Base-by-base conservation (phyloP, 2,113 vertebrate genomes). In the Pantherophis guttatus region DNA sequence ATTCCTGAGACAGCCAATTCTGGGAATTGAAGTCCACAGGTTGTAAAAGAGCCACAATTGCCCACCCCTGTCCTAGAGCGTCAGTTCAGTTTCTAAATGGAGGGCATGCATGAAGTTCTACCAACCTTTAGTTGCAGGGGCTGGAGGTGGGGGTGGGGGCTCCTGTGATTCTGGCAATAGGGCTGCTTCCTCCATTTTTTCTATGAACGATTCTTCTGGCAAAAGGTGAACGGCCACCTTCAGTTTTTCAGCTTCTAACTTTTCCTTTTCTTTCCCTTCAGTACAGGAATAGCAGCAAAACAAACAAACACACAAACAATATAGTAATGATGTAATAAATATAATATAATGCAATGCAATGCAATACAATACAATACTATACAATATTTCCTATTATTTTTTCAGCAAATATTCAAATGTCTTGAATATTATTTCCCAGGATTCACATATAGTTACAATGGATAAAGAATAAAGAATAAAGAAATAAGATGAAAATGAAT, bases 241-340 rank as follows among this genome's bases (percentile, higher is more conserved):
- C 85, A 95, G 96, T 90, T 92, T 95, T 91, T 95, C 91, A 50
- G 90, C 57, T 94, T 97, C 96, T 54, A 87, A 96, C 94, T 95
- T 96, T 95, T 97, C 95, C 87, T 95, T 88, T 94, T 94, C 93
- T 93, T 94, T 94, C 95, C 94, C 97, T 97, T 95, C 19, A 95
- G 90, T 90, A 86, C 19, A 93, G 91, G 44, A 19, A 81, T 50
- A 65, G n/a, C 23, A 95, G 33, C 65, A 94, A 86, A 91, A n/a
- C 9, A 48, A 2, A 29, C 57, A 58, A 1, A 21, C 23, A 33
- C 19, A 17, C 21, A n/a, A 8, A 81, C 7, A 81, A 81, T 81
- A 44, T 44, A 39, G 8, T 17, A 81, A 81, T 81, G 8, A 81
- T 81, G 8, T 44, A 81, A n/a, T n/a, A n/a, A 26, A 62, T 6